Conservation (phyloP, 2,888 invertebrate genomes). For the Caenorhabditis afra region DNA sequence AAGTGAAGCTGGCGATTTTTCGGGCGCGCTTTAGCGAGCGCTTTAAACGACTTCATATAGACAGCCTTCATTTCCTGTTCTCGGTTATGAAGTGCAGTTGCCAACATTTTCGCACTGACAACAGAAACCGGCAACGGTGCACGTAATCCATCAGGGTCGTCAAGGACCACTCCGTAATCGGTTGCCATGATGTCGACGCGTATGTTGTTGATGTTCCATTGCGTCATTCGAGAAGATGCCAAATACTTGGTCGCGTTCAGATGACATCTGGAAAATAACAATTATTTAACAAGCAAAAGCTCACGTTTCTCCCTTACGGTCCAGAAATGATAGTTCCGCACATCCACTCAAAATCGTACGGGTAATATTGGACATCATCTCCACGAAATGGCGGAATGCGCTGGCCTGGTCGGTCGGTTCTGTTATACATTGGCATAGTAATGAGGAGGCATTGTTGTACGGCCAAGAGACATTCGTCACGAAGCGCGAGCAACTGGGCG, state of each 20-base stretch:
- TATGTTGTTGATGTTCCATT: conserved; percentile 1
- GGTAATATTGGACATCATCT: background rate
- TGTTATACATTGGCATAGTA: background rate
- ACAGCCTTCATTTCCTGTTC: background rate
- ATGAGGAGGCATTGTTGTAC: background rate
- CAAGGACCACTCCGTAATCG: background rate
- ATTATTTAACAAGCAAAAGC: background rate
- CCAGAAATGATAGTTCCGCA: conserved; percentile 34
- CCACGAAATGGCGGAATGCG: too few relatives aligned
- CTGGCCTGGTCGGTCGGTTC: too few relatives aligned
- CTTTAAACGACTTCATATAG: background rate
- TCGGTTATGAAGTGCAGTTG: too few relatives aligned
- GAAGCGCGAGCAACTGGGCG: background rate
- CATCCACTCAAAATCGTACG: conserved; percentile 24
- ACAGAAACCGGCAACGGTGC: background rate
- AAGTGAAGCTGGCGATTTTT: background rate
- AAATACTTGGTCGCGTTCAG: conserved; percentile 7
- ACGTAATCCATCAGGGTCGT: background rate
- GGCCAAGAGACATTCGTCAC: conserved; percentile 6
- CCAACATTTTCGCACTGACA: background rate
- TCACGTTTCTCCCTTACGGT: conserved; percentile 16
- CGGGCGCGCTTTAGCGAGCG: background rate
- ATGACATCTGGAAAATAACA: conserved; percentile 12
- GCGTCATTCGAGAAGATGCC: background rate
- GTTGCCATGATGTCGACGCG: conserved; percentile 20